A percentile compares a stretch with the other conserved stretches of the same genome.
phyloP scores from a whole-genome alignment of 2,113 vertebrate genomes.

The Alligator sinensis region DNA sequence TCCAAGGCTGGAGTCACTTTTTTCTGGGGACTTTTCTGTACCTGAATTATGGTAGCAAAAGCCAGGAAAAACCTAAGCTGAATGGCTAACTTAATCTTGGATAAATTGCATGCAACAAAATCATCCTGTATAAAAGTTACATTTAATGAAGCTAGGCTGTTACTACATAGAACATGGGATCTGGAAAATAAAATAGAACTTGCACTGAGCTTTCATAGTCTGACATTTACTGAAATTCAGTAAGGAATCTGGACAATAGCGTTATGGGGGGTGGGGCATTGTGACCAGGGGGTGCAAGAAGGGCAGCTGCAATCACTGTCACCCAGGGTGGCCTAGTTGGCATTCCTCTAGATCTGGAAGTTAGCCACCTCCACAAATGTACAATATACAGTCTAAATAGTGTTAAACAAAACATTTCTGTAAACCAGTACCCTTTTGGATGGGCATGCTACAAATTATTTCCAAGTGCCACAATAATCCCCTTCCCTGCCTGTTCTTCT shows the following conservation, averaged over 20 bases:
- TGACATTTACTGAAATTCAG: background rate
- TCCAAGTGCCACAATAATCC: too few relatives aligned
- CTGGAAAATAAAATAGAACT: background rate
- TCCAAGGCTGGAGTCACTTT: rapidly evolving
- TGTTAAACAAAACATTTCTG: background rate
- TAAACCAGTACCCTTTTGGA: background rate
- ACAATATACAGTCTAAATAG: background rate
- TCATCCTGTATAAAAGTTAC: conserved; percentile 6
- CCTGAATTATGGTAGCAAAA: background rate
- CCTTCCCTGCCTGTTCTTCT: too few relatives aligned
- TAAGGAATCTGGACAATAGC: background rate
- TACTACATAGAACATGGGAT: background rate
- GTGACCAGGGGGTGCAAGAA: too few relatives aligned
- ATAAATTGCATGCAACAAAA: background rate
- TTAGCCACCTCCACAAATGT: background rate
- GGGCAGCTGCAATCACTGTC: too few relatives aligned
- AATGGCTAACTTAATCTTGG: background rate
- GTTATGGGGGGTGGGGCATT: too few relatives aligned
- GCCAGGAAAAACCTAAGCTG: background rate
- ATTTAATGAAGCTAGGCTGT: background rate
- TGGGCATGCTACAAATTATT: too few relatives aligned
- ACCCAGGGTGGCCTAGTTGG: too few relatives aligned
- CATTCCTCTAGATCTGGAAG: background rate
- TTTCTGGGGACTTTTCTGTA: background rate
- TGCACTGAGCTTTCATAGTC: background rate